Percentiles rank a stretch among this genome's conserved stretches.
Conservation (phyloP, 1,140 invertebrate genomes). For the Aradophagus sp. region DNA sequence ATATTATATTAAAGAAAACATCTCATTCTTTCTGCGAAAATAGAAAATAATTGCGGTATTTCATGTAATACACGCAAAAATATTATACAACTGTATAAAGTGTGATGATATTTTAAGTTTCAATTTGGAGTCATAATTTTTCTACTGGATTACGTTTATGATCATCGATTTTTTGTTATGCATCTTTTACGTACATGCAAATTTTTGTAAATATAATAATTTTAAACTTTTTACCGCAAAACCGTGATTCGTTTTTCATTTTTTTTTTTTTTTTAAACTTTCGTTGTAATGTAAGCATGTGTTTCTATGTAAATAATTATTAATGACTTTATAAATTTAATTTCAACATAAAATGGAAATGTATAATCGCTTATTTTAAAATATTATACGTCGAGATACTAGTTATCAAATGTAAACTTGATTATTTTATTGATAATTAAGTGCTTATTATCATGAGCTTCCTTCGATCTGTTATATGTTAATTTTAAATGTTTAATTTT, state of each 20-base stretch:
- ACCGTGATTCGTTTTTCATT: no score
- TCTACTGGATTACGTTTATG: conserved; percentile 1
- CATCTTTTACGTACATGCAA: conserved; percentile 11
- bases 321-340: no score
- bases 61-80: conserved; percentile 16
- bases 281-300: no score
- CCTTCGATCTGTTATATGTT: conserved; percentile 18
- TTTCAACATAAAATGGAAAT: no score
- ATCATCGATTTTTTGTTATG: neutral
- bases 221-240: neutral
- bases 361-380: no score
- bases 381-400: conserved; percentile 10
- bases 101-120: conserved; percentile 13
- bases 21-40: no score
- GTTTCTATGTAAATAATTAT: no score
- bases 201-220: conserved; percentile 20
- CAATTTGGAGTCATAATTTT: conserved; percentile 4
- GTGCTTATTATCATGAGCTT: conserved; percentile 18
- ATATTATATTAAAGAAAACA: no score
- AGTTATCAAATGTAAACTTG: conserved; percentile 5
- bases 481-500: conserved; percentile 20
- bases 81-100: neutral
- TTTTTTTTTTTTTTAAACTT: no score
- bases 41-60: conserved; percentile 6
- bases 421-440: no score